Percentiles rank a stretch among this genome's conserved stretches.
phyloP scores from a whole-genome alignment of 2,113 vertebrate species.

The Candoia aspera region DNA sequence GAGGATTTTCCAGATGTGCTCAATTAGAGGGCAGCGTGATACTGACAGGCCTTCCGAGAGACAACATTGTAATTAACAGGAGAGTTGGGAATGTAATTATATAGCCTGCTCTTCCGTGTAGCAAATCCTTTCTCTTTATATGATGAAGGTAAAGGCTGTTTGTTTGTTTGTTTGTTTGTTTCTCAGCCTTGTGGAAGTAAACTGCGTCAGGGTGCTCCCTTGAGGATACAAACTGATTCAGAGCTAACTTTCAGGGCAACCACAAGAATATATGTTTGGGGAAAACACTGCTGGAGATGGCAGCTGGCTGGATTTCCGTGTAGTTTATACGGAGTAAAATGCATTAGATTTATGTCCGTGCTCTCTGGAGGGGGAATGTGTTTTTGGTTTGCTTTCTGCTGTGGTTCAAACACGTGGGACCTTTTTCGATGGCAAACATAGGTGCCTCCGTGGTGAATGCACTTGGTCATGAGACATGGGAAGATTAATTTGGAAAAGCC shows the following conservation, averaged over 20 bases:
- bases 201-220: background rate
- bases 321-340: background rate
- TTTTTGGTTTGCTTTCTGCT: background rate
- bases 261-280: background rate
- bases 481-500: background rate
- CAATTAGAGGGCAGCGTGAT: conserved; percentile 13
- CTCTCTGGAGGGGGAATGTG: background rate
- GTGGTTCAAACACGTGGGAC: background rate
- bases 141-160: background rate
- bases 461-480: background rate
- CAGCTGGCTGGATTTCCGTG: background rate
- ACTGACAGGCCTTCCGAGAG: background rate
- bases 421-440: background rate
- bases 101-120: background rate
- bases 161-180: background rate
- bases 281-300: background rate
- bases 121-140: background rate
- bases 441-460: background rate
- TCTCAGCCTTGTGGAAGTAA: background rate
- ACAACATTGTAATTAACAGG: conserved; percentile 13
- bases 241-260: background rate
- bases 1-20: conserved; percentile 9
- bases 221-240: background rate
- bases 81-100: conserved; percentile 19
- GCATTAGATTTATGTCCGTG: background rate